Base-by-base conservation (phyloP, 1,140 invertebrate species). In the Teleogryllus occipitalis region DNA sequence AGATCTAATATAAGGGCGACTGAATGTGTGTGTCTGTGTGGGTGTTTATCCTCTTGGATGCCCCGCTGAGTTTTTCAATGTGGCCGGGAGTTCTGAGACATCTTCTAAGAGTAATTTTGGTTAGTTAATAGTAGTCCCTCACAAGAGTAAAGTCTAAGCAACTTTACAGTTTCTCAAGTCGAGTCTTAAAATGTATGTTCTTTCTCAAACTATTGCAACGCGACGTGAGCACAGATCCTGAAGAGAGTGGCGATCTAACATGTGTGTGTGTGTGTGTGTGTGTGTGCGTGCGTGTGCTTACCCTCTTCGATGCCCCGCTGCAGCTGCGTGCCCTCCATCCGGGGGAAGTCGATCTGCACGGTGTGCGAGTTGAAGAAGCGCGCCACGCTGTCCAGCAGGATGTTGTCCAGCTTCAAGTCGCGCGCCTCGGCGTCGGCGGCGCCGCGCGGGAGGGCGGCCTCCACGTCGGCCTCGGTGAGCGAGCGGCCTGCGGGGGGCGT, bases 291-390 rank as follows among this genome's bases (percentile, higher is more conserved):
- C 7, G 2, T 3, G 22, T 49, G 72, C 78, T 46, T 22, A 78
- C 72, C 76, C 48, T 77, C 76, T 49, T 77, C 76, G 18, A 77
- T 47, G 48, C 22, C 48, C n/a, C 76, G 18, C 22, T 77, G 47
- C 76, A 77, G 22, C 18, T 77, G 46, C 7, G 39, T n/a, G 14
- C 39, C 48, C 8, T 77, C 76, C 47, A 77, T 7, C 22, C 93
- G 92, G 0, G 94, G 93, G 79, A 95, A 86, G 27, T 90, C 90
- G 73, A 95, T 87, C 83, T 93, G 92, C n/a, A 95, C 84, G 47
- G 91, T 92, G 82, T 93, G 92, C 0, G 91, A 90, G 81, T 92
- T 93, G 83, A 94, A 89, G 81, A 95, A 90, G 77, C 89, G 86
- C 7, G 92, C 89, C 5, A 94, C 84, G 74, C 91, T 89, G 74